Conservation (phyloP, 2,113 vertebrate genomes). For the Mohoua ochrocephala region DNA sequence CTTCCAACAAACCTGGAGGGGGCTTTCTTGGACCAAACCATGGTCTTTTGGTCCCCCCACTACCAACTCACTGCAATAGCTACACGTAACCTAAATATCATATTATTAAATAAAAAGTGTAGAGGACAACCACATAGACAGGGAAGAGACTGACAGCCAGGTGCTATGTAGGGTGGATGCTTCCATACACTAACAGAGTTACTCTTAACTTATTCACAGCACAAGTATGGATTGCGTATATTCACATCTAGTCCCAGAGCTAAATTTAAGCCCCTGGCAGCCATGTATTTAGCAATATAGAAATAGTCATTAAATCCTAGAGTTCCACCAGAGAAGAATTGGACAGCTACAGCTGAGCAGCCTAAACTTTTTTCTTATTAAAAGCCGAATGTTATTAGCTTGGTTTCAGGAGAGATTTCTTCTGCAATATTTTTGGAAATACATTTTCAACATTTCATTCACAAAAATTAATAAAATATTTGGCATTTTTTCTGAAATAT, state of each 20-base stretch:
- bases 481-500: neutral
- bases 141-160: neutral
- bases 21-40: no score
- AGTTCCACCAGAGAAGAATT: neutral
- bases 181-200: neutral
- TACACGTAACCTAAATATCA: neutral
- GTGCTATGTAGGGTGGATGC: neutral
- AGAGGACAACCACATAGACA: neutral
- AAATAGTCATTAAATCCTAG: neutral
- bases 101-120: neutral
- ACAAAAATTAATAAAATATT: neutral
- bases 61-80: no score
- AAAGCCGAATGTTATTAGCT: neutral
- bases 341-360: neutral
- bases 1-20: no score
- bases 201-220: no score
- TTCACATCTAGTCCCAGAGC: neutral
- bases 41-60: no score
- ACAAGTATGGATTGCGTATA: neutral
- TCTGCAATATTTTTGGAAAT: neutral
- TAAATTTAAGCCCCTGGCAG: neutral
- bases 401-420: neutral
- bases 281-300: neutral
- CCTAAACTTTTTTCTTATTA: neutral
- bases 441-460: neutral